Conservation (phyloP, 2,888 invertebrate genomes). For the Ceriagrion tenellum region DNA sequence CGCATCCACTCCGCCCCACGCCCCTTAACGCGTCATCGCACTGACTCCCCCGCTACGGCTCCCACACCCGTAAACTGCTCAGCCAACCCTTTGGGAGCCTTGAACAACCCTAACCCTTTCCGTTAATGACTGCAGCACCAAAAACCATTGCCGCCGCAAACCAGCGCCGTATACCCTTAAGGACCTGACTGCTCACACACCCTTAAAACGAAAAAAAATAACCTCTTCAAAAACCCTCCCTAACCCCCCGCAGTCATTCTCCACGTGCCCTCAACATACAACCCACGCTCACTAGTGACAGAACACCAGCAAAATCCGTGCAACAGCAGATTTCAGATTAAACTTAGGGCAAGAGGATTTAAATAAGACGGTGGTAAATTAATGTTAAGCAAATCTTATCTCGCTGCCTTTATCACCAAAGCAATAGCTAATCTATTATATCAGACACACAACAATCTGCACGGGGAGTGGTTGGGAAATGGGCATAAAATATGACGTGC, state of each 20-base stretch:
- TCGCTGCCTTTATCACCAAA: too few relatives aligned
- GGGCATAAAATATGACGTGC: too few relatives aligned
- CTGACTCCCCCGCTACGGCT: not conserved
- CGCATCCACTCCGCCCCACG: not conserved
- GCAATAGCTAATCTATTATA: too few relatives aligned
- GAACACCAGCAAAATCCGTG: too few relatives aligned
- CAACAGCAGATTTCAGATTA: too few relatives aligned
- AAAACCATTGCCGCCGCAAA: slow-evolving; percentile 8
- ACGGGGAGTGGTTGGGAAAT: too few relatives aligned
- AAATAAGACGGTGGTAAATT: too few relatives aligned
- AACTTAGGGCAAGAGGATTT: too few relatives aligned
- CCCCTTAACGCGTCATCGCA: not conserved
- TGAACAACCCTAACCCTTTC: not conserved
- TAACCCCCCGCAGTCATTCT: not conserved
- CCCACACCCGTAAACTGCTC: slow-evolving; percentile 12
- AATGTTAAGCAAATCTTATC: too few relatives aligned
- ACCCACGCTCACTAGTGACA: too few relatives aligned
- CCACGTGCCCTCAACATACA: not conserved
- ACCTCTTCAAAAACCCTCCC: not conserved
- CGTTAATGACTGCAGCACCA: slow-evolving; percentile 15
- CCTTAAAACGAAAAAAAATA: not conserved
- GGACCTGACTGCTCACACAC: not conserved
- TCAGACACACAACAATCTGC: too few relatives aligned
- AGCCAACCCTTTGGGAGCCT: not conserved
- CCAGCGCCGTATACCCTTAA: not conserved